Evolutionary conservation across 2,113 vertebrate genomes (phyloP), one percentile per base, ranked within the genome.

Genomic region (Catagonus wagneri): DNA sequence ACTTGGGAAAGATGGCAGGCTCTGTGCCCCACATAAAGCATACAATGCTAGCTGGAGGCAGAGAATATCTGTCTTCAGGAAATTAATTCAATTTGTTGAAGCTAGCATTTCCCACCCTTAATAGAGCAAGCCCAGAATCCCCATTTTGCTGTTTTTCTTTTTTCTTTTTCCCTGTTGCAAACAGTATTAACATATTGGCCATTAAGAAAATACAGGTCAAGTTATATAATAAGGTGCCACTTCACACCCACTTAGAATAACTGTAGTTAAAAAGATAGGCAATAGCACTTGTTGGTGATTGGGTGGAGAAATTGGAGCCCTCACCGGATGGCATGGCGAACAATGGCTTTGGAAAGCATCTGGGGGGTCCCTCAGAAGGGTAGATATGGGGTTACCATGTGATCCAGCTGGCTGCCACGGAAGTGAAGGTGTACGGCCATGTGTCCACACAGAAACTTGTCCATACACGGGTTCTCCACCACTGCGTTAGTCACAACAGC

Each of bases 31-130:
- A 56, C 8, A 1, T 19, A 69, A 86, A 68, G 29, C 58, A 71
- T 74, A 19, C 6, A 0, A 0, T 36, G 19, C 29, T 6, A 1
- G 1, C 23, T 9, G 2, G 15, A 54, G 34, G 27, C n/a, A 27
- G 39, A 83, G 27, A 76, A 58, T 9, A 12, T 61, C 61, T 88
- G 2, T 29, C 54, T 32, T 25, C 25, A 68, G 69, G 60, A 63
- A 72, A 50, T 0, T 22, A 54, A 52, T 25, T 56, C 32, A 13
- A 23, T 66, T 44, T 83, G 34, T 79, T 65, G 34, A 74, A 7
- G 1, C n/a, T 34, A 1, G 25, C 65, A 34, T 56, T 95, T 78
- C 34, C 20, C 23, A 50, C 5, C 16, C 54, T n/a, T 22, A n/a
- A 19, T 11, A 90, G 13, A 76, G 76, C 54, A 10, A 76, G 76